Percentiles rank a stretch among this genome's conserved stretches.
These are phyloP conservation scores for Strigops habroptila DNA, from an alignment of 2,113 vertebrate species.

Conservation along the genomic window DNA sequence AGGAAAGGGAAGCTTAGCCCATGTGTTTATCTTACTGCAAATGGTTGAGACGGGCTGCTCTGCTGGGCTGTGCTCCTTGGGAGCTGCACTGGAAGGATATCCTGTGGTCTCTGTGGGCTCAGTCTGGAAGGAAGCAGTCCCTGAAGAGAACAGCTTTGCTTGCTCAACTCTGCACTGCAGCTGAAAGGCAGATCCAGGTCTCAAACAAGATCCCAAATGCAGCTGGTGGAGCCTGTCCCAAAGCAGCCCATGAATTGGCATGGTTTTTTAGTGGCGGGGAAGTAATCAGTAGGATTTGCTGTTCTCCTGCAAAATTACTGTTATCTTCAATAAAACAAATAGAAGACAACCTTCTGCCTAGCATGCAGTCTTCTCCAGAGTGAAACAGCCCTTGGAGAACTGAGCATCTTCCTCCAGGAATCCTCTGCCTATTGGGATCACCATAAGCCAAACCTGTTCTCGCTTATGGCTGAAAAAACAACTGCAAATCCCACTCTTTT, in stretches of 20 bases:
- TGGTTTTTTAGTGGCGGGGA: background rate
- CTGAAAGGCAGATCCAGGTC: background rate
- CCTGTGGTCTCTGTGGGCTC: accelerated
- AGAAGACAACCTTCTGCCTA: background rate
- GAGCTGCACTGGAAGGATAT: background rate
- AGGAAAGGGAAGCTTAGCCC: background rate
- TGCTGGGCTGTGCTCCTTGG: background rate
- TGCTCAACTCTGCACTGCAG: background rate
- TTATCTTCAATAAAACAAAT: background rate
- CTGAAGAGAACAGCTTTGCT: background rate
- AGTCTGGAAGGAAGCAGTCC: background rate
- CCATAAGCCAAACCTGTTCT: background rate
- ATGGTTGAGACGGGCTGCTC: background rate
- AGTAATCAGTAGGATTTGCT: background rate
- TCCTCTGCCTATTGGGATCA: background rate
- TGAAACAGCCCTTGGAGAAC: background rate
- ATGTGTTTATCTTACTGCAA: background rate
- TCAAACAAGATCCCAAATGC: background rate
- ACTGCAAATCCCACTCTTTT: background rate
- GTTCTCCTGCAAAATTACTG: background rate
- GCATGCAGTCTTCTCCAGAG: background rate
- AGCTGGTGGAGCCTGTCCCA: background rate
- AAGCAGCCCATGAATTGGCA: background rate
- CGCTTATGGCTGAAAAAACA: background rate
- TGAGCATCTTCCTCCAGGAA: background rate